Evolutionary conservation across 2,888 invertebrate species (phyloP).

Genomic region (Acrocyrtus sp.): DNA sequence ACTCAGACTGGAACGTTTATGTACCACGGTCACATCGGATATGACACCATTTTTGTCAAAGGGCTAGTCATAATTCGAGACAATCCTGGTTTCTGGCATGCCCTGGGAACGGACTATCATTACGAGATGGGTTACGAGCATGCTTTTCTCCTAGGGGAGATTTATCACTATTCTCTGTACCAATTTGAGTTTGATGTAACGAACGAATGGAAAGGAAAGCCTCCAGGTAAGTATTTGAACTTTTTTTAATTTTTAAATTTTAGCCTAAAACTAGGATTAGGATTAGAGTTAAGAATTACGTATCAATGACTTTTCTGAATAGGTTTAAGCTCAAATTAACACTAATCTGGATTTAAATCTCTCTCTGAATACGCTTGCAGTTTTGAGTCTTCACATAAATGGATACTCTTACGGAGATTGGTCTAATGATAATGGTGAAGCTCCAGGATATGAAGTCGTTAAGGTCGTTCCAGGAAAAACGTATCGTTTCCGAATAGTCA

Average conservation of each 20-base stretch:
- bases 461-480: slow-evolving; percentile 33
- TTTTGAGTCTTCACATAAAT: slow-evolving; percentile 42
- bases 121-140: slow-evolving; percentile 27
- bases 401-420: slow-evolving; percentile 50
- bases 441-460: slow-evolving; percentile 48
- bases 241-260: too few species aligned
- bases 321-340: too few species aligned
- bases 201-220: slow-evolving; percentile 28
- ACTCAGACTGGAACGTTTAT: slow-evolving; percentile 54
- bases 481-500: slow-evolving; percentile 52
- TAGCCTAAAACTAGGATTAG: too few species aligned
- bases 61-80: slow-evolving; percentile 53
- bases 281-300: too few species aligned
- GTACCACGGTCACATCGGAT: slow-evolving; percentile 54
- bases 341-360: too few species aligned
- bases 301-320: too few species aligned
- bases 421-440: slow-evolving; percentile 19
- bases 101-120: slow-evolving; percentile 15
- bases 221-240: too few species aligned
- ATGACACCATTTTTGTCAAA: slow-evolving; percentile 48
- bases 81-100: slow-evolving; percentile 26
- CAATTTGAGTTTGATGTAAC: slow-evolving; percentile 25
- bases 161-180: slow-evolving; percentile 20
- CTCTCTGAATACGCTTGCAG: too few species aligned
- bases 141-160: slow-evolving; percentile 18